Base-by-base conservation (phyloP, 2,797 vertebrate genomes). In the Sebastes hubbsi region DNA sequence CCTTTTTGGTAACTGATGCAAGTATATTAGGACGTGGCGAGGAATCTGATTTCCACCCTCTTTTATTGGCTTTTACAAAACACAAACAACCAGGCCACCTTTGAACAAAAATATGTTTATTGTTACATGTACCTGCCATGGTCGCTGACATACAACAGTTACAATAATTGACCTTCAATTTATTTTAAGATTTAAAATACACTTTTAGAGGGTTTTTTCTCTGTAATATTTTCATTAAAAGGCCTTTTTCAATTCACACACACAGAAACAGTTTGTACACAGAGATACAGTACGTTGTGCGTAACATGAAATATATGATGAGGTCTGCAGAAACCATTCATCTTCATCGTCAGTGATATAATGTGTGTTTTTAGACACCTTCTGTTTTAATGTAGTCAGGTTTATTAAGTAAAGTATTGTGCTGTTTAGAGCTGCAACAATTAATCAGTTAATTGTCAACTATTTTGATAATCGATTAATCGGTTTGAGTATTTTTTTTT, bases 71-170 rank as follows among this genome's bases (percentile, higher is more conserved):
- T 72, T 72, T 75, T 22, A 73, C 3, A 82, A 46, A 80, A 79
- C 18, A 18, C 72, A 85, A 85, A 64, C 65, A 80, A 64, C 59
- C 70, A 72, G 55, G 52, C 69, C 80, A 75, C 29, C 29, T 71
- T 88, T 94, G 72, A 90, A 87, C 87, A 94, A 94, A 93, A 94
- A 94, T 94, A 92, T 75, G 73, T 94, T 94, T 94, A 94, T 92
- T 94, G 55, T 87, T 83, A 89, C 80, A 89, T 81, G 79, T 87
- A 82, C 85, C 89, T 72, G 82, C 79, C 86, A 89, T 78, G 70
- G 79, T 76, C 84, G 91, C 81, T 77, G 80, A 91, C 80, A 88
- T 67, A 84, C 77, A 90, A 89, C 74, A 79, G 83, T 78, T 68
- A 85, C 85, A 91, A 88, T 69, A 85, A 68, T 14, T 80, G 63